Base-by-base conservation (phyloP, 2,888 invertebrate species). In the Andricus quercusramuli region DNA sequence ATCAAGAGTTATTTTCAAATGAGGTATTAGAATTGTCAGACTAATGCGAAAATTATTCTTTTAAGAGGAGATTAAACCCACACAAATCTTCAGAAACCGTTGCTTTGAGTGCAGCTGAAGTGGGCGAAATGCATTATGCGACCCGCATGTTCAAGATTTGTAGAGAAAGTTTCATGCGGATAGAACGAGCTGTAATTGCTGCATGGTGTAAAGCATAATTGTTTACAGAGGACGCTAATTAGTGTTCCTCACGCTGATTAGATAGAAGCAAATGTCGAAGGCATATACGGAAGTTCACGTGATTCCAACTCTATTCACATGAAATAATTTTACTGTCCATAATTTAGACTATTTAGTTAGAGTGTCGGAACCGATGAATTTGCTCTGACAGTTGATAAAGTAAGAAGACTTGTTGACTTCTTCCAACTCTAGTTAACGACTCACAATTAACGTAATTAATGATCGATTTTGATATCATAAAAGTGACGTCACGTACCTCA, bases 41-140 rank as follows among this genome's bases (percentile, higher is more conserved):
- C 51, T 51, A 59, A 59, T 59, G n/a, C 56, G n/a, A 22, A 59
- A 59, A 62, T 62, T 22, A 22, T 13, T 13, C 59, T 62, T 25
- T 62, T 11, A n/a, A 37, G 66, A 32, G 17, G n/a, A 37, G n/a
- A n/a, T 66, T 66, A 20, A 66, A 41, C 66, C 37, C 20, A 66
- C 32, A 37, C 17, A 9, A 66, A 22, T 62, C 59, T 62, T 59
- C 59, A 59, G 59, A 59, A 59, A 59, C 59, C 59, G 59, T 62
- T 62, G 59, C 59, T 62, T 62, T n/a, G 13, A 62, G 11, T 62
- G 59, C 59, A 25, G 11, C 59, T 25, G 11, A 22, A 62, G 59
- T 62, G 59, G 59, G 59, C 59, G 59, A 66, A 66, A 66, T 66
- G 66, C 32, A 66, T 66, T 66, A n/a, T 37, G 20, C n/a, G 66